Base-by-base conservation (phyloP, 2,113 vertebrate genomes). In the Otus sunia region DNA sequence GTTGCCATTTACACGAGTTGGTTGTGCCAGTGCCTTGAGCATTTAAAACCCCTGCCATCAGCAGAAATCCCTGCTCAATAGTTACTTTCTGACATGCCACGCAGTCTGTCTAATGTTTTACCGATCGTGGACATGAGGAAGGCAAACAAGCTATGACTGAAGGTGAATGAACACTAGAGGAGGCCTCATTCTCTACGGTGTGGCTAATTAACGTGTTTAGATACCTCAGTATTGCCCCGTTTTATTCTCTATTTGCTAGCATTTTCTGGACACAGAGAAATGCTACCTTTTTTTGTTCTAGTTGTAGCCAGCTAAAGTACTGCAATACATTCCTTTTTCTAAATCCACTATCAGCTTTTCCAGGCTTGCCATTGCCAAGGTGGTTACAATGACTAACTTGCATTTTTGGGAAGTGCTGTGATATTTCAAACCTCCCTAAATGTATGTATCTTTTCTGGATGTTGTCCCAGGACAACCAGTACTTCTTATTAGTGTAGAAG, bases 1-100 rank as follows among this genome's bases (percentile, higher is more conserved):
- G 85, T 75, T 96, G 84, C 92, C n/a, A 22, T 96, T 97, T 83
- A 87, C 52, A 87, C 64, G 18, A 82, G 74, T 91, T 84, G 45
- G 29, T 92, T 97, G 88, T 77, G 79, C 64, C 64, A 66, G 60
- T 43, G 86, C 91, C 92, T 92, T 4, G n/a, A 97, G 96, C 86
- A 52, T 80, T 95, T 95, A 74, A 97, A 98, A 98, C 84, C 69
- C 88, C 95, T 97, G 77, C 90, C 92, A 95, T 98, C 98, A 98
- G 97, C 98, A 98, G 85, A 98, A 98, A 97, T 92, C 56, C 69
- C 22, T 91, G 89, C 93, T 97, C 96, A 72, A 2, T 95, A 97
- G 93, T 96, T 96, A 97, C 94, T 95, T 96, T 97, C 84, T 74
- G 94, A 86, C 93, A 75, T 88, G 72, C 88, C 39, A 68, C 67